phyloP scores from a whole-genome alignment of 2,797 vertebrate species.

The Tympanoctomys barrerae region DNA sequence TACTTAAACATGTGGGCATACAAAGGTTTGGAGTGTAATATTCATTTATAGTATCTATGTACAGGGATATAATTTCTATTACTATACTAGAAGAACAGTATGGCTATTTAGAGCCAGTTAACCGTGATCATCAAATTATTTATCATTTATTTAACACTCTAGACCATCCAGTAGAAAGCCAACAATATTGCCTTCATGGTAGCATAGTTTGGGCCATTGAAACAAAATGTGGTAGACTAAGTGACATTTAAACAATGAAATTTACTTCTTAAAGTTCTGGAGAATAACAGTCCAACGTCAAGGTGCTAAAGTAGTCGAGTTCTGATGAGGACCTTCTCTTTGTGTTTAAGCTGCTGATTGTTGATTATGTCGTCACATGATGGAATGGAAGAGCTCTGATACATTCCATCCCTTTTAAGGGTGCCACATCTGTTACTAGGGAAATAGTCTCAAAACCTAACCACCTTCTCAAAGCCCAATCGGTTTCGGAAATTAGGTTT shows the following conservation, averaged over 20 bases:
- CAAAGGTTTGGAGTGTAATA: not conserved
- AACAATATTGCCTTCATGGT: not conserved
- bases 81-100: not conserved
- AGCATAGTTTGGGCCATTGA: not conserved
- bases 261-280: not conserved
- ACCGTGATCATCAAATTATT: not conserved
- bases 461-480: not conserved
- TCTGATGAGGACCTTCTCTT: not conserved
- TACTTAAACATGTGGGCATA: not conserved
- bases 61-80: not conserved
- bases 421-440: not conserved
- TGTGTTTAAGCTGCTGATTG: not conserved
- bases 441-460: not conserved
- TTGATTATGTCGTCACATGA: not conserved
- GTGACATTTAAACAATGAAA: not conserved
- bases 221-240: not conserved
- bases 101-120: not conserved
- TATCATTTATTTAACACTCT: not conserved
- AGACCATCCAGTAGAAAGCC: not conserved
- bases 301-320: not conserved
- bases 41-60: not conserved
- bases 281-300: not conserved
- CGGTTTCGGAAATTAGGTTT: not conserved
- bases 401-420: not conserved
- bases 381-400: not conserved